These are phyloP conservation scores for Drosophila murphyi DNA, from an alignment of 1,140 invertebrate species.

Conservation along the genomic window DNA sequence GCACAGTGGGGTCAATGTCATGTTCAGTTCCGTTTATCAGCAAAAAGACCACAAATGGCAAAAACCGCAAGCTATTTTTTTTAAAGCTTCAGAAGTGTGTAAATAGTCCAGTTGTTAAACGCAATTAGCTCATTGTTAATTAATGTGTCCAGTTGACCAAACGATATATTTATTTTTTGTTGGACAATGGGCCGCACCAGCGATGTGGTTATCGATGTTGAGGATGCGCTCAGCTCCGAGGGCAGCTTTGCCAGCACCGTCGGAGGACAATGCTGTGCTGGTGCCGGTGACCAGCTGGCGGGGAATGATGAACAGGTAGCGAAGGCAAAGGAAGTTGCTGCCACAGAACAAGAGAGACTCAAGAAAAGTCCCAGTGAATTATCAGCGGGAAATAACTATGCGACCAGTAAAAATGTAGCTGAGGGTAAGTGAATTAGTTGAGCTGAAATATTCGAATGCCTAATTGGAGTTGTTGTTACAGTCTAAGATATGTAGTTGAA, in stretches of 20 bases:
- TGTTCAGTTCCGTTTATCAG: slow-evolving; percentile 48
- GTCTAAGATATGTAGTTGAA: too few species aligned
- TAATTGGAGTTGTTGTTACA: too few species aligned
- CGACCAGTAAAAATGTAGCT: slow-evolving; percentile 71
- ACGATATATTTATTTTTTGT: not conserved
- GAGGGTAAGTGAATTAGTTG: slow-evolving; percentile 45
- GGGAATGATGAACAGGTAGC: not conserved
- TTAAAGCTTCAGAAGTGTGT: slow-evolving; percentile 25
- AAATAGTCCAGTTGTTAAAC: slow-evolving; percentile 18
- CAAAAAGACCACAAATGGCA: slow-evolving; percentile 42
- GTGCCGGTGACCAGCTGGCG: slow-evolving; percentile 11
- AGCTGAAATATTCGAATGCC: too few species aligned
- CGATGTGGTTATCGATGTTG: slow-evolving; percentile 39
- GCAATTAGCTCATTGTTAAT: slow-evolving; percentile 21
- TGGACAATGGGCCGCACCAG: slow-evolving; percentile 42
- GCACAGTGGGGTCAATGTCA: slow-evolving; percentile 59
- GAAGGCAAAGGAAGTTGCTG: not conserved
- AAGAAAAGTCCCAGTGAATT: slow-evolving; percentile 45
- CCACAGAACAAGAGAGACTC: not conserved
- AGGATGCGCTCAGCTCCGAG: slow-evolving; percentile 52
- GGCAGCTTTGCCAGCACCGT: slow-evolving; percentile 52
- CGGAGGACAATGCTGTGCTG: slow-evolving; percentile 34
- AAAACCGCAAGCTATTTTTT: slow-evolving; percentile 23
- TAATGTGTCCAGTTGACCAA: not conserved
- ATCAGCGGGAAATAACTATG: slow-evolving; percentile 60